Base-by-base conservation (phyloP, 2,888 invertebrate species). In the Cactoblastis cactorum region DNA sequence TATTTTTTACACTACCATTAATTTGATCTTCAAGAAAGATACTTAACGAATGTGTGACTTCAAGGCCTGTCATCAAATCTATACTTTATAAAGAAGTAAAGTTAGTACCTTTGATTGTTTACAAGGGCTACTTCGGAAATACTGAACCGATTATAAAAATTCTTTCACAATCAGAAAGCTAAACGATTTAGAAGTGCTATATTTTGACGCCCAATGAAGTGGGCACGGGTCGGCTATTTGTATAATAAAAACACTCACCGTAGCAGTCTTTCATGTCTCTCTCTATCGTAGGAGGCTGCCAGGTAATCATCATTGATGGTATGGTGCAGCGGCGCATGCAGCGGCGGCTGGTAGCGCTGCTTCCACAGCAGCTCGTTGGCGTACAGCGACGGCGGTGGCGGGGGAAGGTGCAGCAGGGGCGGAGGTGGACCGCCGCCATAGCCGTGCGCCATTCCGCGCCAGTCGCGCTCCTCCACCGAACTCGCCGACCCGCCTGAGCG, bases 401-500 rank as follows among this genome's bases (percentile, higher is more conserved):
- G 84, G 63, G 86, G 80, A 67, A 85, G 79, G 70, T 83, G 87
- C 74, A 79, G 80, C 73, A 84, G 77, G 69, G 80, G 90, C 79
- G 87, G 87, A 66, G 84, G 91, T 66, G 92, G 92, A 32, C 93
- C 94, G 85, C 94, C 94, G 69, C 93, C 92, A 77, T 85, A 87
- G 83, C 92, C 84, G 93, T 94, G 94, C 76, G 93, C 92, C 86
- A 92, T 92, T 77, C 94, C 94, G 79, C 94, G 91, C 79, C 94
- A 94, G 83, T 94, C 94, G 80, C 94, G 92, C 79, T 94, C 94
- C 74, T 94, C 94, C 82, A 93, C 93, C 67, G 94, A 92, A 84
- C 94, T 94, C 91, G 94, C 94, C 74, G 90, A 90, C 66, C 93
- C 92, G 69, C 92, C 92, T 71, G 93, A 93, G 68, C 94, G 91